Evolutionary conservation across 2,888 invertebrate genomes (phyloP).

Genomic region (Oxyscelio sp.): DNA sequence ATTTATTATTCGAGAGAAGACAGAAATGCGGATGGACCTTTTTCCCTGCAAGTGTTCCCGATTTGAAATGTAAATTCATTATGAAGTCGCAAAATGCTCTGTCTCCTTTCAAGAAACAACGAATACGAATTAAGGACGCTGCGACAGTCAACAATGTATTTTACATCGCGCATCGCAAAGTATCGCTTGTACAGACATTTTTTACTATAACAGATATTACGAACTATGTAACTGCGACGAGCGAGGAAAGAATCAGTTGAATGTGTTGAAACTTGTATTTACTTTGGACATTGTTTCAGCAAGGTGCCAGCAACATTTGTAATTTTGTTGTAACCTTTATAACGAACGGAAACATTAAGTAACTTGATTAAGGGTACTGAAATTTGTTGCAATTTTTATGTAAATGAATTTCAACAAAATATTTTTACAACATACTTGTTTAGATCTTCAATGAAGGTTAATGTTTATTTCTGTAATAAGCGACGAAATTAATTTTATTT

Average conservation of each 20-base stretch:
- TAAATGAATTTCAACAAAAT: too few relatives aligned
- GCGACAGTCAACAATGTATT: constrained; percentile 63
- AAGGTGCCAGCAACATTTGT: too few relatives aligned
- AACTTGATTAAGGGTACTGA: too few relatives aligned
- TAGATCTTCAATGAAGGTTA: too few relatives aligned
- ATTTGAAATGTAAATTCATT: constrained; percentile 65
- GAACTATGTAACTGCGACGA: constrained; percentile 26
- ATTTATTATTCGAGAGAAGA: constrained; percentile 51
- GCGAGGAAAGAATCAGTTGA: constrained; percentile 53
- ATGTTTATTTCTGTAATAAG: too few relatives aligned
- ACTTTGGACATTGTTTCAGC: too few relatives aligned
- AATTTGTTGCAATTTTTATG: too few relatives aligned
- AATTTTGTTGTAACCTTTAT: too few relatives aligned
- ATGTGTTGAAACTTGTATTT: constrained; percentile 55
- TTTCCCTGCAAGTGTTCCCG: constrained; percentile 57
- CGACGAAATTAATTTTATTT: too few relatives aligned
- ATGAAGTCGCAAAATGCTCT: constrained; percentile 59
- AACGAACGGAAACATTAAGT: too few relatives aligned
- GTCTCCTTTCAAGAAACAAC: constrained; percentile 71
- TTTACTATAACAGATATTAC: constrained; percentile 26
- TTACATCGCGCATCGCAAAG: constrained; percentile 52
- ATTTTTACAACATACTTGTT: too few relatives aligned
- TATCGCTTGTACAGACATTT: constrained; percentile 59
- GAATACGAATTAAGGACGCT: constrained; percentile 71
- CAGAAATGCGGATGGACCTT: constrained; percentile 40